Percentiles rank a stretch among this genome's conserved stretches.
phyloP scores from a whole-genome alignment of 2,113 vertebrate species.

The Apodemus speciosus region DNA sequence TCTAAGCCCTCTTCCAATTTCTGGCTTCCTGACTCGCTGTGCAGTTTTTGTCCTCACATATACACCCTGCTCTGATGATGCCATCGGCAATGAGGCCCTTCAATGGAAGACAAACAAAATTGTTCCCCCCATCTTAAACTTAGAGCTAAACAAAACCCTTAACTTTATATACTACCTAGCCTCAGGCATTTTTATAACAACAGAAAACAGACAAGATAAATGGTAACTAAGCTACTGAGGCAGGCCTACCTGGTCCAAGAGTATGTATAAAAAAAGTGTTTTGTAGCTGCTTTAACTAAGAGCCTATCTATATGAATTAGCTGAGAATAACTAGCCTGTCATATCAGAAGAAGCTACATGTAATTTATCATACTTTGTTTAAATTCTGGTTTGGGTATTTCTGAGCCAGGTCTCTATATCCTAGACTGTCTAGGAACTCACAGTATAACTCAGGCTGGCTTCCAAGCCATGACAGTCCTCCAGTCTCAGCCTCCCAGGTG shows the following conservation, averaged over 20 bases:
- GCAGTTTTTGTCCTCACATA: neutral
- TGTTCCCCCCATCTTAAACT: neutral
- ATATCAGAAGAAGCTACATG: neutral
- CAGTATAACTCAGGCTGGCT: neutral
- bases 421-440: neutral
- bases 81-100: neutral
- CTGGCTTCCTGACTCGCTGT: neutral
- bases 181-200: neutral
- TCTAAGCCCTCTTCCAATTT: neutral
- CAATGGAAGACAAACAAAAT: neutral
- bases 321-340: constrained; percentile 2
- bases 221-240: neutral
- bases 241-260: neutral
- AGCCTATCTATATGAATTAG: neutral
- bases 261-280: neutral
- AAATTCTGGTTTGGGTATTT: neutral
- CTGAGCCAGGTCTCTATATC: neutral
- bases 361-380: neutral
- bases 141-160: neutral
- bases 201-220: neutral
- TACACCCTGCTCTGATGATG: neutral
- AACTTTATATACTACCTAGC: neutral
- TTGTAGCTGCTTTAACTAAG: neutral
- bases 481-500: neutral
- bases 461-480: neutral